These are phyloP conservation scores for Gallinago media DNA, from an alignment of 2,113 vertebrate genomes.

Conservation along the genomic window DNA sequence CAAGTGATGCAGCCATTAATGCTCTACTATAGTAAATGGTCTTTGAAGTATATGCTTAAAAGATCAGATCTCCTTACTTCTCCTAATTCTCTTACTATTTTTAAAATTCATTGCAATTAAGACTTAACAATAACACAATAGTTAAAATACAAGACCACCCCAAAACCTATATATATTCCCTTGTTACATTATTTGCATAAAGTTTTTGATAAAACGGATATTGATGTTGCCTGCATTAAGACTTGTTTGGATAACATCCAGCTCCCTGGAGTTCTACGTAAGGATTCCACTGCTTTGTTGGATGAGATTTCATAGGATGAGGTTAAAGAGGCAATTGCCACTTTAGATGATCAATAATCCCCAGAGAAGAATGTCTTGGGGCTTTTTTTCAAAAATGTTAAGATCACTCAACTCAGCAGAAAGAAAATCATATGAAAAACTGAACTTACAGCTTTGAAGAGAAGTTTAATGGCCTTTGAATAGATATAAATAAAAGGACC, in stretches of 20 bases:
- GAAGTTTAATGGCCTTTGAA: not conserved
- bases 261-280: conserved; percentile 11
- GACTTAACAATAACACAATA: not conserved
- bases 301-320: conserved; percentile 21
- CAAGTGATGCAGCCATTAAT: not conserved
- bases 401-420: not conserved
- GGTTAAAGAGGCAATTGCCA: conserved; percentile 16
- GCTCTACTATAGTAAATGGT: not conserved
- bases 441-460: not conserved
- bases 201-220: not conserved
- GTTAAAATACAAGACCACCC: not conserved
- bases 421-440: not conserved
- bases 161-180: not conserved
- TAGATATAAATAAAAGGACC: not conserved
- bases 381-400: not conserved
- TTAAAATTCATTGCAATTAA: not conserved
- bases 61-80: not conserved
- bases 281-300: not conserved
- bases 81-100: not conserved
- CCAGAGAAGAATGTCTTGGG: not conserved
- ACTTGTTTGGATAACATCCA: not conserved
- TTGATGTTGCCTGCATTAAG: not conserved
- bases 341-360: not conserved
- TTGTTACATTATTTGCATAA: not conserved
- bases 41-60: not conserved